Evolutionary conservation across 2,888 invertebrate genomes (phyloP).

Genomic region (Phytoseiulus persimilis): DNA sequence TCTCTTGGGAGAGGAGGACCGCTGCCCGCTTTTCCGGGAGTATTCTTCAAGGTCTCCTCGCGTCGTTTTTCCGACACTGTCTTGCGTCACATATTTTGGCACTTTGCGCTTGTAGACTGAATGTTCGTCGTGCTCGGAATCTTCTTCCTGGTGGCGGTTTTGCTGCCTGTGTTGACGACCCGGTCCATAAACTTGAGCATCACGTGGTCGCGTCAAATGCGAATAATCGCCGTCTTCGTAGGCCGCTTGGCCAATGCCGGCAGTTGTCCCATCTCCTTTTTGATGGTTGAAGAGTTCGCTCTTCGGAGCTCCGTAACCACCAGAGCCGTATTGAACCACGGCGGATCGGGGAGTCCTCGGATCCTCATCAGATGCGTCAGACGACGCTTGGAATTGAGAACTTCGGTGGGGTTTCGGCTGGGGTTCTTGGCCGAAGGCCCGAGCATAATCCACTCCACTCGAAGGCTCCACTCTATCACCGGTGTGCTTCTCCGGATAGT

Average conservation of each 20-base stretch:
- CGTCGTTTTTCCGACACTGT: background rate
- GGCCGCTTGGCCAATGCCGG: background rate
- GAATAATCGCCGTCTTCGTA: background rate
- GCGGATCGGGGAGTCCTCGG: background rate
- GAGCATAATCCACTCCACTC: background rate
- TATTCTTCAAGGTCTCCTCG: background rate
- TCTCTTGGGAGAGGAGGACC: background rate
- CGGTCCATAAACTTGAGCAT: background rate
- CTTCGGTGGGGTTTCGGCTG: background rate
- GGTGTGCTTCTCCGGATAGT: background rate
- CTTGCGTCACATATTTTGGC: background rate
- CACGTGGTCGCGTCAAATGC: background rate
- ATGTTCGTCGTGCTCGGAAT: background rate
- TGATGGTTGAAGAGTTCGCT: background rate
- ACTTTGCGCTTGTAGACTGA: background rate
- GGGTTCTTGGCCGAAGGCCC: background rate
- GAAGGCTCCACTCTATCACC: background rate
- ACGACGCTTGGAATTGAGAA: background rate
- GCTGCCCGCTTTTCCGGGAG: background rate
- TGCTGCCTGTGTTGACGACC: background rate
- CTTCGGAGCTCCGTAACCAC: background rate
- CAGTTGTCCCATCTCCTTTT: background rate
- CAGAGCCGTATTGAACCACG: background rate
- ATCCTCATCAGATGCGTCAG: background rate
- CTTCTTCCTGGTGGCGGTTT: background rate